Percentiles rank a stretch among this genome's conserved stretches.
These are phyloP conservation scores for Eretmochelys imbricata DNA, from an alignment of 2,113 vertebrate species.

Conservation along the genomic window DNA sequence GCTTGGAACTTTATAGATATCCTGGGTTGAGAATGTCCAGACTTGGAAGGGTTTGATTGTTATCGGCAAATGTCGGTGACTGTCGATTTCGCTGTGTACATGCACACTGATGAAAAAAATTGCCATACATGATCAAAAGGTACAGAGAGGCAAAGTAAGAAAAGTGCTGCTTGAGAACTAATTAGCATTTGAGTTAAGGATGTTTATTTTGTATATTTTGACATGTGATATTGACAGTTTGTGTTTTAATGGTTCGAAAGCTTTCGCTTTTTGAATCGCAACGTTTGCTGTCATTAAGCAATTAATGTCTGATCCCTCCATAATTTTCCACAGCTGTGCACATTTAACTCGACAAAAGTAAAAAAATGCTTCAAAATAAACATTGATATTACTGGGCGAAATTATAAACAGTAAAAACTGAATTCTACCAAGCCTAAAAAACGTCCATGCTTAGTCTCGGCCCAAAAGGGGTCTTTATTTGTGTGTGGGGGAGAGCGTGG, in stretches of 20 bases:
- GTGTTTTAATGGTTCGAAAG: neutral
- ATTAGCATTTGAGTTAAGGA: neutral
- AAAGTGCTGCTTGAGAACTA: neutral
- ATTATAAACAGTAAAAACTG: neutral
- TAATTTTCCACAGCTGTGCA: neutral
- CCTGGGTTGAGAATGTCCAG: rapidly evolving
- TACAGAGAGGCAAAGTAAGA: neutral
- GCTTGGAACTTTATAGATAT: rapidly evolving
- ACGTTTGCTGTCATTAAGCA: neutral
- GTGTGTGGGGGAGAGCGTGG: neutral
- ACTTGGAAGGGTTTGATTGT: neutral
- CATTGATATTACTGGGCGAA: neutral
- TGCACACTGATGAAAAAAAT: neutral
- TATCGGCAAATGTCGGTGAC: neutral
- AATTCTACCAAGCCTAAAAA: too few species aligned
- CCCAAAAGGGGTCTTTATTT: neutral
- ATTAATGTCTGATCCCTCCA: neutral
- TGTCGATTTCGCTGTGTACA: neutral
- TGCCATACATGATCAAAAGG: rapidly evolving
- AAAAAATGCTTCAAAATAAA: neutral
- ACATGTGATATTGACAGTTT: neutral
- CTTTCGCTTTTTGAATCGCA: neutral
- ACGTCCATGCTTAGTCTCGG: rapidly evolving
- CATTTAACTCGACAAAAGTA: neutral
- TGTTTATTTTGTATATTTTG: neutral